These are phyloP conservation scores for Drosophila tristis DNA, from an alignment of 1,140 invertebrate genomes.

Conservation along the genomic window DNA sequence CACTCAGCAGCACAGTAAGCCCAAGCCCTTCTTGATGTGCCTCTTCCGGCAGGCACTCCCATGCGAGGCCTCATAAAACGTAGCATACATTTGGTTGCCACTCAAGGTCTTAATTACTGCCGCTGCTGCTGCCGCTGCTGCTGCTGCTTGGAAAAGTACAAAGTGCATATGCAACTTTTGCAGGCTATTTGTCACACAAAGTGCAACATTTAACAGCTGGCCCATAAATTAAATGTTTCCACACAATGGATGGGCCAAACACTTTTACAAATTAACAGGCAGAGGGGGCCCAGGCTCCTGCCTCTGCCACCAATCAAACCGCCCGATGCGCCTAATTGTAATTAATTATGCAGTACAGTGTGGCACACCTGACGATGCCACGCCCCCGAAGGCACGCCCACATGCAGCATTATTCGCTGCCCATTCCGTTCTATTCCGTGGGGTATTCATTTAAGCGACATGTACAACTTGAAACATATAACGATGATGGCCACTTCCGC, in stretches of 20 bases:
- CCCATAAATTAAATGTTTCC: slow-evolving; percentile 72
- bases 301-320: slow-evolving; percentile 40
- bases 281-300: too few relatives aligned
- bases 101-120: slow-evolving; percentile 57
- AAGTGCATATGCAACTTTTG: slow-evolving; percentile 63
- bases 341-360: slow-evolving; percentile 68
- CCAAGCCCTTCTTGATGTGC: too few relatives aligned
- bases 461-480: slow-evolving; percentile 74
- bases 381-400: slow-evolving; percentile 24
- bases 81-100: slow-evolving; percentile 13
- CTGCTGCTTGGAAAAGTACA: slow-evolving; percentile 53
- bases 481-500: slow-evolving; percentile 80
- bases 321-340: slow-evolving; percentile 65
- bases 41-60: background rate
- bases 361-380: slow-evolving; percentile 59
- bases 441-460: slow-evolving; percentile 64
- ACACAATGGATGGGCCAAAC: slow-evolving; percentile 54
- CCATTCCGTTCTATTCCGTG: background rate
- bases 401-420: slow-evolving; percentile 1
- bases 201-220: slow-evolving; percentile 78
- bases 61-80: slow-evolving; percentile 17
- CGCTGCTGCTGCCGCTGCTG: slow-evolving; percentile 11
- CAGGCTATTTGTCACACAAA: slow-evolving; percentile 73
- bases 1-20: too few relatives aligned
- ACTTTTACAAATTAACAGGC: slow-evolving; percentile 79